Evolutionary conservation across 2,888 invertebrate genomes (phyloP).

Genomic region (Dicyrtomina minuta): DNA sequence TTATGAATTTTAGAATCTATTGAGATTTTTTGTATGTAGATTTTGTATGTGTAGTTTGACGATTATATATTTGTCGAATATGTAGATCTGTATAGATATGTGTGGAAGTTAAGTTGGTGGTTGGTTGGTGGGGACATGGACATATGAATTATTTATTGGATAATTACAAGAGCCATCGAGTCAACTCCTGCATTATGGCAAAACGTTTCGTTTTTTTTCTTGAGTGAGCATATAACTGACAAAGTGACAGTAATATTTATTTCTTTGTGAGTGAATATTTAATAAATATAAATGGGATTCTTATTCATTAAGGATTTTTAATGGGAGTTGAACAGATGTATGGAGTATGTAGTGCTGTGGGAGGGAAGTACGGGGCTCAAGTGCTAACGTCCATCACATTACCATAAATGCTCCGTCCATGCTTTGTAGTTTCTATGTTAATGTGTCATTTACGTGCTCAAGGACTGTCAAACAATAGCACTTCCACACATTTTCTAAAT

Average conservation of each 20-base stretch:
- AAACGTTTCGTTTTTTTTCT: too few species aligned
- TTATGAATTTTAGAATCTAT: too few species aligned
- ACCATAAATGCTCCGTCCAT: constrained; percentile 3
- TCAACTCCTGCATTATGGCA: not conserved
- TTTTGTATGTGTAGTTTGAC: too few species aligned
- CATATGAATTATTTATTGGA: constrained; percentile 17
- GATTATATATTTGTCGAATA: too few species aligned
- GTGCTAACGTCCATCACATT: constrained; percentile 24
- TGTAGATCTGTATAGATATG: too few species aligned
- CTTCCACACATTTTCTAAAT: not conserved
- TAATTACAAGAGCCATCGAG: constrained; percentile 2
- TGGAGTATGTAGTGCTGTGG: not conserved
- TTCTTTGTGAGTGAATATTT: constrained; percentile 25
- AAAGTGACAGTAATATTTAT: too few species aligned
- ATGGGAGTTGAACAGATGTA: constrained; percentile 2
- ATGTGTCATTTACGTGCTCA: constrained; percentile 18
- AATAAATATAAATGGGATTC: constrained; percentile 30
- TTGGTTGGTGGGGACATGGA: not conserved
- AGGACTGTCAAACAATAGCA: not conserved
- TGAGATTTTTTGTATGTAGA: too few species aligned
- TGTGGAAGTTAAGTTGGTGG: not conserved
- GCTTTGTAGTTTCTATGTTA: constrained; percentile 8
- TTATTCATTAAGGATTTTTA: constrained; percentile 26
- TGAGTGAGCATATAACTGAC: too few species aligned
- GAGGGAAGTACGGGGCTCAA: not conserved